phyloP scores from a whole-genome alignment of 2,888 invertebrate genomes.

The Nasonovia ribisnigri region DNA sequence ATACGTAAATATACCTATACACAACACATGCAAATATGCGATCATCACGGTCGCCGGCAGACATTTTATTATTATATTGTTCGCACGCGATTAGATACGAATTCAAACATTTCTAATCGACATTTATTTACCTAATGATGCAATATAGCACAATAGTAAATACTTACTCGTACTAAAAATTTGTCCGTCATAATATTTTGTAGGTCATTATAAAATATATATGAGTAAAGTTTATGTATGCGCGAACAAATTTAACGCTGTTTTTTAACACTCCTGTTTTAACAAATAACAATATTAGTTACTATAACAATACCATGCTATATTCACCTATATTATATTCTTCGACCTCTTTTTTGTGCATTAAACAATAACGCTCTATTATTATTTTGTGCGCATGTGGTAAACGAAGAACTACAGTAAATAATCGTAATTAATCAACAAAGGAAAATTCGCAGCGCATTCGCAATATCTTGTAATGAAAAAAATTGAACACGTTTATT shows the following conservation, averaged over 20 bases:
- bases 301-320: background rate
- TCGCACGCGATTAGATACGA: constrained; percentile 7
- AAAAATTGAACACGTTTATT: background rate
- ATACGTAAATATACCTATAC: background rate
- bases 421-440: too few species aligned
- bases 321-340: too few species aligned
- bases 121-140: background rate
- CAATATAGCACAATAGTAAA: background rate
- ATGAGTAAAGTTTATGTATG: background rate
- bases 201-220: background rate
- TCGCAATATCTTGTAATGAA: background rate
- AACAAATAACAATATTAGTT: background rate
- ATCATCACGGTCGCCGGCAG: constrained; percentile 10
- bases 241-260: background rate
- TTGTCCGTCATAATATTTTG: background rate
- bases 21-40: constrained; percentile 5
- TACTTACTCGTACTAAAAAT: background rate
- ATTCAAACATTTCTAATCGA: background rate
- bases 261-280: background rate
- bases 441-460: background rate
- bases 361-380: background rate
- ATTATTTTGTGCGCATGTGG: too few species aligned
- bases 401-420: too few species aligned
- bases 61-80: constrained; percentile 5
- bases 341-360: background rate